A percentile compares a stretch with the other conserved stretches of the same genome.
Evolutionary conservation across 1,140 invertebrate genomes (phyloP).

Genomic region (Brachystomella parvula): DNA sequence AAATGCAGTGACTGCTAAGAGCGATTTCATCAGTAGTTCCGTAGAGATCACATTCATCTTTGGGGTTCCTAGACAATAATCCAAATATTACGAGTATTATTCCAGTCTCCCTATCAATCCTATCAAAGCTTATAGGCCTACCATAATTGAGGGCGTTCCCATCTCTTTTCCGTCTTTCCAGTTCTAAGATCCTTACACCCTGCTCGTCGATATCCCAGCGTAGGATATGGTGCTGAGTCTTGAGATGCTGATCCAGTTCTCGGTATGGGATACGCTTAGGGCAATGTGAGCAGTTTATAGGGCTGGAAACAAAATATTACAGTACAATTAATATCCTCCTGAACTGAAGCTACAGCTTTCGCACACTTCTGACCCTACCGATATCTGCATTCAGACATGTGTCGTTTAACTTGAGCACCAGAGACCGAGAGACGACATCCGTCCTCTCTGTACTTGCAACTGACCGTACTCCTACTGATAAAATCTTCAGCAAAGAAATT

Average conservation of each 20-base stretch:
- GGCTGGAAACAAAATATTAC: constrained; percentile 18
- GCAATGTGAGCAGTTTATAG: constrained; percentile 25
- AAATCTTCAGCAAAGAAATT: constrained; percentile 31
- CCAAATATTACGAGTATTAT: too few species aligned
- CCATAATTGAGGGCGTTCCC: background rate
- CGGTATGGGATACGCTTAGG: constrained; percentile 12
- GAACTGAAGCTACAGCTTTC: background rate
- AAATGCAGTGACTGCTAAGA: constrained; percentile 9
- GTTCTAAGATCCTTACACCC: constrained; percentile 18
- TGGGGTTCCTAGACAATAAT: constrained; percentile 13
- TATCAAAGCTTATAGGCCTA: background rate
- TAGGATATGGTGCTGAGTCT: constrained; percentile 9
- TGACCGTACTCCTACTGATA: constrained; percentile 19
- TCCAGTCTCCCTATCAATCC: too few species aligned
- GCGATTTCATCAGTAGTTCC: constrained; percentile 7
- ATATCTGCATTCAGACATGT: constrained; percentile 21
- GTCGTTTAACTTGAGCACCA: constrained; percentile 12
- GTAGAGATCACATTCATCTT: constrained; percentile 8
- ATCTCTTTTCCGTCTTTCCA: constrained; percentile 6
- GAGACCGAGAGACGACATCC: constrained; percentile 17
- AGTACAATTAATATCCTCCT: background rate
- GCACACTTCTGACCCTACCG: constrained; percentile 8
- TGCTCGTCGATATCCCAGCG: constrained; percentile 26
- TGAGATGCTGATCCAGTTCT: constrained; percentile 24
- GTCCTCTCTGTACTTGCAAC: constrained; percentile 25